These are phyloP conservation scores for Dryas iulia DNA, from an alignment of 1,140 invertebrate genomes.

Conservation along the genomic window DNA sequence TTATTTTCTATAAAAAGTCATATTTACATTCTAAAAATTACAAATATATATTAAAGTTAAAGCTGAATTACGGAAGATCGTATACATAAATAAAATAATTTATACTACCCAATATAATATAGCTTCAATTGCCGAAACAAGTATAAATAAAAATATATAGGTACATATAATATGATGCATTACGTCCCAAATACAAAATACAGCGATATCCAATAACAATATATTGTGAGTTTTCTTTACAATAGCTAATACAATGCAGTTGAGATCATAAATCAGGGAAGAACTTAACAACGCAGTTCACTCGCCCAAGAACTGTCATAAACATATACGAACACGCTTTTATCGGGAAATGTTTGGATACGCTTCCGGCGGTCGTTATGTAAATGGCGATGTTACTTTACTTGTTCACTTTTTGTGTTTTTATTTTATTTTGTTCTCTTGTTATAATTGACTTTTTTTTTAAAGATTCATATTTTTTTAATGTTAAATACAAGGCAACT, in stretches of 20 bases:
- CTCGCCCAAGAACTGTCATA: constrained; percentile 44
- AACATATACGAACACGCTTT: constrained; percentile 45
- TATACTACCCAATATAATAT: too few relatives aligned
- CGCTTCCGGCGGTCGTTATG: constrained; percentile 35
- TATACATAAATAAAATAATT: too few relatives aligned
- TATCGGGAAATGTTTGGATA: constrained; percentile 50
- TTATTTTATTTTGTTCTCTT: neutral
- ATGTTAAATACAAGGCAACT: too few relatives aligned
- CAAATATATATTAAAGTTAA: too few relatives aligned
- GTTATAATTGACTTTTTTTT: neutral
- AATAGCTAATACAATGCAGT: constrained; percentile 28
- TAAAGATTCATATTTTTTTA: neutral
- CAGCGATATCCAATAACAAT: constrained; percentile 1
- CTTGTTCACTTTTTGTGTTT: constrained; percentile 15
- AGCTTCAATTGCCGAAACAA: too few relatives aligned
- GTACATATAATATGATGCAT: neutral
- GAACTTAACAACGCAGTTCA: constrained; percentile 30
- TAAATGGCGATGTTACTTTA: constrained; percentile 36
- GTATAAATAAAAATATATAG: too few relatives aligned
- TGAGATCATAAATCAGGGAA: constrained; percentile 40
- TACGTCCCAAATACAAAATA: neutral
- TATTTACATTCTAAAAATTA: too few relatives aligned
- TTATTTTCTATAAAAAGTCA: too few relatives aligned
- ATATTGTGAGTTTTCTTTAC: constrained; percentile 3
- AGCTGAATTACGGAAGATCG: too few relatives aligned